Evolutionary conservation across 2,113 vertebrate species (phyloP), one percentile per base, ranked within the genome.

Genomic region (Atractosteus spatula): DNA sequence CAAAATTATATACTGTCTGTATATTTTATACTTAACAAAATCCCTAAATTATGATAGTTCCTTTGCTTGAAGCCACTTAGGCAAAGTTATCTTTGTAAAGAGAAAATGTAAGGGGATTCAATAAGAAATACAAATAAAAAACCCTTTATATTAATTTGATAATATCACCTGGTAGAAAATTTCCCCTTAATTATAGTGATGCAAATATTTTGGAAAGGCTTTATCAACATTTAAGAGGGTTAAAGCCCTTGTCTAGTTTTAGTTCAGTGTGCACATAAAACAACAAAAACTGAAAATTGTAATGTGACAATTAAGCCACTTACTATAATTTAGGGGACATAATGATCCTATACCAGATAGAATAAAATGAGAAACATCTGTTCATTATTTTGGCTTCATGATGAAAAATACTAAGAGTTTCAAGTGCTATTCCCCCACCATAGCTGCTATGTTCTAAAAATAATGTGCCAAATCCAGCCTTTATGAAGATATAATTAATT

Each of bases 191-290:
- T 51, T 51, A 51, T 2, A 51, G 47, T 51, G 47, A 7, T 51
- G 47, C 5, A 51, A 51, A 51, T 51, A 10, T 10, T 7, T 7
- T 51, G 47, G 5, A 11, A 13, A 3, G 77, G 59, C 73, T 82
- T 70, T 59, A 79, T 88, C 88, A 88, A 89, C 89, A 89, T 87
- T 87, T 87, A 86, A 85, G 79, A 88, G 84, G 62, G n/a, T 12
- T 64, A 64, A n/a, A n/a, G 4, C 56, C n/a, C 11, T 59, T 59
- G 11, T 12, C 56, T 29, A 65, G 8, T 10, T 41, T 57, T 6
- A 45, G 8, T 17, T 71, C 66, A 51, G 43, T 41, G 45, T 17
- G n/a, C 51, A 43, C 41, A 51, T 6, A 42, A 56, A 74, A 56
- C 55, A 70, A 73, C 69, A 45, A 14, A 57, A 57, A 10, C 44